These are phyloP conservation scores for Metacarcinus magister DNA, from an alignment of 2,888 invertebrate genomes.

Conservation along the genomic window DNA sequence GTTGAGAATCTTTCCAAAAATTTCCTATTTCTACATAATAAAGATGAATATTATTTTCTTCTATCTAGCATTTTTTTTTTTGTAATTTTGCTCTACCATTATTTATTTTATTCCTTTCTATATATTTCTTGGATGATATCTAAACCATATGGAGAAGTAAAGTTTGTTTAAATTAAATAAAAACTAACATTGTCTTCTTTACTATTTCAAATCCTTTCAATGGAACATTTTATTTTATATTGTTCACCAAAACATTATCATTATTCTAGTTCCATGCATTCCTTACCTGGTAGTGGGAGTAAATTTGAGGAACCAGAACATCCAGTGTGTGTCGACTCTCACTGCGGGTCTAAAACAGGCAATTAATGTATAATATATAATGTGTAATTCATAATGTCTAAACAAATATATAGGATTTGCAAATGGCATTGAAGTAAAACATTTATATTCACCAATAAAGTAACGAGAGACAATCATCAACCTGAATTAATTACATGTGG, in stretches of 20 bases:
- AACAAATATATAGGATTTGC: background rate
- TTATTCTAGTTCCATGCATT: background rate
- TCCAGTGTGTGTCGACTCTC: slow-evolving; percentile 69
- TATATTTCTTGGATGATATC: background rate
- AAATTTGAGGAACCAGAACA: slow-evolving; percentile 67
- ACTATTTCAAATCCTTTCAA: background rate
- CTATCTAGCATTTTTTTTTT: background rate
- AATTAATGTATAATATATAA: background rate
- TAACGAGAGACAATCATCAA: background rate
- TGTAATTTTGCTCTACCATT: background rate
- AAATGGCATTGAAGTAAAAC: too few relatives aligned
- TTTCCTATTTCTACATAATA: background rate
- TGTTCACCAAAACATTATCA: background rate
- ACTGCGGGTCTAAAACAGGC: slow-evolving; percentile 60
- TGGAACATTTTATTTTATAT: background rate
- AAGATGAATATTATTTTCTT: background rate
- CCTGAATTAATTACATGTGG: background rate
- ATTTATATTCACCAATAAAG: background rate
- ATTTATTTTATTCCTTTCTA: background rate
- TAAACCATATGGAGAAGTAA: background rate
- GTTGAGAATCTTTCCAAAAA: background rate
- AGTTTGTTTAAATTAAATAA: background rate
- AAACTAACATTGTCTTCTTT: background rate
- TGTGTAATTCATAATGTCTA: background rate
- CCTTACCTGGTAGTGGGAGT: slow-evolving; percentile 71